Base-by-base conservation (phyloP, 1,140 invertebrate genomes). In the Ceratitis capitata region DNA sequence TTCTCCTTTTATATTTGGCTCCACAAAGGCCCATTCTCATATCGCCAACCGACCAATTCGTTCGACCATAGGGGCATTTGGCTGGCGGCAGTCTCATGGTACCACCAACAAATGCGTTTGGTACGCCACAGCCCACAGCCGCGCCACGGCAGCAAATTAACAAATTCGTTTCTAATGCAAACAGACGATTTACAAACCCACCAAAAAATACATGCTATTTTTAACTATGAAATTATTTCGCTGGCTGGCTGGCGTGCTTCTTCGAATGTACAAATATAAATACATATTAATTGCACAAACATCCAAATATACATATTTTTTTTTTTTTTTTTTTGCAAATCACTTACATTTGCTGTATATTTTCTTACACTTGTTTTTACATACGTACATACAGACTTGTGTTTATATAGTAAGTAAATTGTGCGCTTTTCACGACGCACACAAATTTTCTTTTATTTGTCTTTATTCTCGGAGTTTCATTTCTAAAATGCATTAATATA, bases 131-230 rank as follows among this genome's bases (percentile, higher is more conserved):
- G 58, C 12, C 69, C 35, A 14, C 35, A 49, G 82, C 47, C 45
- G 39, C 26, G 82, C 47, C 45, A 53, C 26, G 23, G 29, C 39
- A 32, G 23, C 29, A 85, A 88, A 90, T 90, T 90, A 90, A 90
- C 88, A 90, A 90, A 87, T 85, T 86, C 85, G 88, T 90, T 88
- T 88, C 88, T 89, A 90, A 90, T 90, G 89, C 89, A 90, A 90
- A 88, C 88, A 87, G 89, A 90, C 88, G 88, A 90, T 90, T 90
- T 90, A 90, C 89, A 89, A 90, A 88, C 88, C 83, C 86, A 89
- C 39, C 69, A 78, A 78, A 69, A 78, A 47, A 78, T 78, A 89
- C 6, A 35, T 32, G 42, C 84, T 85, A 49, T 85, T 74, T 85
- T 49, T 74, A 49, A 49, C 19, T 74, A 69, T 85, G 58, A 69